These are phyloP conservation scores for Criorhina ranunculi DNA, from an alignment of 2,888 invertebrate species.

Conservation along the genomic window DNA sequence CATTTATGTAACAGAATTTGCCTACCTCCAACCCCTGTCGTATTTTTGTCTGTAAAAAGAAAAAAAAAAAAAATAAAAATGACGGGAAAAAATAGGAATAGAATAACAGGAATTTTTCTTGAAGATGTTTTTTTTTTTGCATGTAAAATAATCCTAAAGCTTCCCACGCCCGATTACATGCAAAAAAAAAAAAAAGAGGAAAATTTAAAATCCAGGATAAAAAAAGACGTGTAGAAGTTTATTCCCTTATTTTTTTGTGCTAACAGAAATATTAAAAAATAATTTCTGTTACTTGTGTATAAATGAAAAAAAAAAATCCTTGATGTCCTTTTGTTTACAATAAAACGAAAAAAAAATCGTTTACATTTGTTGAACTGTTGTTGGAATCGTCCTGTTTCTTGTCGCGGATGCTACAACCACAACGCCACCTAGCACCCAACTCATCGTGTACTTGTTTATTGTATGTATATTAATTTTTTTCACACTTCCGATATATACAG, in stretches of 20 bases:
- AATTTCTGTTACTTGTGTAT: slow-evolving; percentile 24
- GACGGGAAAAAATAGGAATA: slow-evolving; percentile 50
- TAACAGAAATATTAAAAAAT: slow-evolving; percentile 32
- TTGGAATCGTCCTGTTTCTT: slow-evolving; percentile 20
- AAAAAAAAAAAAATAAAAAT: slow-evolving; percentile 40
- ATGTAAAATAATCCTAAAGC: slow-evolving; percentile 36
- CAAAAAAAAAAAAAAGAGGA: slow-evolving; percentile 1
- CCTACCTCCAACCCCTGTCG: slow-evolving; percentile 91
- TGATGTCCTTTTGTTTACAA: slow-evolving; percentile 5
- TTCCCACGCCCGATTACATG: slow-evolving; percentile 11
- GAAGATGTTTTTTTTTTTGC: slow-evolving; percentile 18
- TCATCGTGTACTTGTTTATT: slow-evolving; percentile 5
- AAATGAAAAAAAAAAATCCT: slow-evolving; percentile 11
- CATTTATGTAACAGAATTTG: slow-evolving; percentile 69
- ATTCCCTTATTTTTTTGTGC: background rate
- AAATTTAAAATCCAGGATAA: slow-evolving; percentile 30
- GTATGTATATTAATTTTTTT: background rate
- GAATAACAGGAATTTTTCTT: slow-evolving; percentile 43
- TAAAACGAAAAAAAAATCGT: background rate
- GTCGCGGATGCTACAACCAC: background rate
- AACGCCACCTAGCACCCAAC: background rate
- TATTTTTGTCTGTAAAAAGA: slow-evolving; percentile 88
- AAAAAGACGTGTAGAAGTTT: slow-evolving; percentile 8
- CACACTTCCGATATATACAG: slow-evolving; percentile 6
- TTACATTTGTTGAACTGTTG: background rate